Evolutionary conservation across 1,140 invertebrate genomes (phyloP), one percentile per base, ranked within the genome.

Genomic region (Cataglyphis hispanica): DNA sequence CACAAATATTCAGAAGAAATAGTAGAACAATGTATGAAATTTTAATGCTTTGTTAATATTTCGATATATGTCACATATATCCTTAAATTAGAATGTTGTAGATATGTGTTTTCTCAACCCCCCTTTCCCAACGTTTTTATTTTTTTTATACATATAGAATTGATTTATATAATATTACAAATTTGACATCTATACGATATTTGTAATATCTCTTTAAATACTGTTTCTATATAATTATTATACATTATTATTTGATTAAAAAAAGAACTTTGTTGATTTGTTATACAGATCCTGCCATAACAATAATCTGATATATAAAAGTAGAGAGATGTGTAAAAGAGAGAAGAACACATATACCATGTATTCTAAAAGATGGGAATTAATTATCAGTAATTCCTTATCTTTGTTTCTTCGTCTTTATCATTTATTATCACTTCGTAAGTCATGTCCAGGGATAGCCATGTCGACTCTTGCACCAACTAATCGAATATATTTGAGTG

Each of bases 351-450:
- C 0, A 19, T 22, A 67, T 8, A 37, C 13, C 13, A 10, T 40
- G 11, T n/a, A 19, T 77, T 40, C 16, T 46, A 2, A 25, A 66
- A 66, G 22, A 6, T 66, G 8, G 40, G 34, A 78, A 66, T 66
- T 50, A 78, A 78, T 78, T 34, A 13, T 66, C 27, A 64, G 60
- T 66, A 34, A 78, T 66, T 64, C 4, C 22, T 72, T 72, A 22
- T 56, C n/a, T 31, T 78, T 13, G 40, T 69, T 27, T 69, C 34
- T 37, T 40, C 76, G 31, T 64, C 46, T 56, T 80, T 80, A 37
- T 80, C 63, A 80, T 69, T 80, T 69, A 80, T 60, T 43, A 83
- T 83, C 22, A 40, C 13, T 83, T 83, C 37, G n/a, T 74, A 53
- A 61, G 27, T 60, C 50, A 61, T 27, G 25, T 25, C 19, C 31